Base-by-base conservation (phyloP, 2,888 invertebrate species). In the Drosophila putrida region DNA sequence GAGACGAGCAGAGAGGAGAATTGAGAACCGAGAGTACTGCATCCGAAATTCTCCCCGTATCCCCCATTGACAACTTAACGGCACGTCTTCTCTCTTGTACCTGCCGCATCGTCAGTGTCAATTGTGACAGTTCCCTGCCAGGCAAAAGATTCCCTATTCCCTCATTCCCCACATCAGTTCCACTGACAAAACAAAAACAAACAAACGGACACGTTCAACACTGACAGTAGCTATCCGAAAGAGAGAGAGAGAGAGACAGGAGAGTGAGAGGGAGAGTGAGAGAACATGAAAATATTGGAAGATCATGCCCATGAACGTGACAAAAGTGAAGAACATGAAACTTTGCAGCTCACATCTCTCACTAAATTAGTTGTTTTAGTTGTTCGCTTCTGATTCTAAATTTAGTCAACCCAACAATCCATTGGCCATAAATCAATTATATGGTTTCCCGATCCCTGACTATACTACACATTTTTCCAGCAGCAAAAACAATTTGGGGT, bases 261-360 rank as follows among this genome's bases (percentile, higher is more conserved):
- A 25, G 4, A 20, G 10, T 36, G 38, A 38, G 6, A 13, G 35
- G n/a, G 6, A 20, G 6, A 55, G 25, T 8, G 13, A 25, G 9
- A 38, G 6, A 33, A 20, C 20, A 54, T 53, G 49, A 11, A 41
- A 44, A 25, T 58, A 75, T 75, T 73, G 64, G 73, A 80, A 80
- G 81, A 88, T 86, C 89, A 78, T 88, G 90, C 88, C 90, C 89
- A 74, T 91, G 90, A 91, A 91, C 90, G 90, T 91, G 90, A 91
- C 91, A 91, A 91, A 91, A 91, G 71, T 82, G 72, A 77, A 88
- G 89, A 90, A 90, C 91, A 91, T 64, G 73, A 55, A 71, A 69
- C 61, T 64, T 62, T 62, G 44, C 63, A 58, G 65, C 64, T 63
- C 76, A 39, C 69, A 78, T 70, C 78, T 70, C 77, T 78, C 65